phyloP scores from a whole-genome alignment of 2,888 invertebrate genomes.

The Lissocephala sabroskyi region DNA sequence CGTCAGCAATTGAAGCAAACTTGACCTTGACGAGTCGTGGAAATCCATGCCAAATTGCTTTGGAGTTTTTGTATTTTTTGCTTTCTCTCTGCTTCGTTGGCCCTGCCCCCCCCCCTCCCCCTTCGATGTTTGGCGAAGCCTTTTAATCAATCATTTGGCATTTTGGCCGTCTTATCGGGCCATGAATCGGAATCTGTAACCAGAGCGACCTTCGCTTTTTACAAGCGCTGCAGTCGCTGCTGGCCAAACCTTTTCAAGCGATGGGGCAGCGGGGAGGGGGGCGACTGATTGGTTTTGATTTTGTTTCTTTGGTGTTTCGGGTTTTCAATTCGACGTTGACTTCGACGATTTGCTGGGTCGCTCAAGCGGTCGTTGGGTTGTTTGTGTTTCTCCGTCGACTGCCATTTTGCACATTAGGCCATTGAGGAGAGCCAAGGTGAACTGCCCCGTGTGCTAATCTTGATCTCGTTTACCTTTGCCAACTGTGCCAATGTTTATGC shows the following conservation, averaged over 20 bases:
- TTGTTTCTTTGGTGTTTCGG: conserved; percentile 36
- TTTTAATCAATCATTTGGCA: conserved; percentile 3
- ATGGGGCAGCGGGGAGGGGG: too few species aligned
- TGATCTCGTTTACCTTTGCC: conserved; percentile 57
- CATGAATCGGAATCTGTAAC: conserved; percentile 9
- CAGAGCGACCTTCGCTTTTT: conserved; percentile 28
- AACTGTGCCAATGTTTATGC: conserved; percentile 6
- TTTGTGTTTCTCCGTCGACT: too few species aligned
- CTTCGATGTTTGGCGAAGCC: neutral
- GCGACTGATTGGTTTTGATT: too few species aligned
- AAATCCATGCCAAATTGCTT: too few species aligned
- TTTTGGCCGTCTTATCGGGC: conserved; percentile 1
- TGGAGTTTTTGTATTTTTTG: too few species aligned
- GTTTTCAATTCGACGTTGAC: too few species aligned
- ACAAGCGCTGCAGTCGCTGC: conserved; percentile 35
- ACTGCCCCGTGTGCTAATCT: conserved; percentile 52
- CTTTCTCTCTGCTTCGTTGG: too few species aligned
- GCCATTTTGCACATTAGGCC: conserved; percentile 63
- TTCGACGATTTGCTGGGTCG: too few species aligned
- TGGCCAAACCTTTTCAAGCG: conserved; percentile 1
- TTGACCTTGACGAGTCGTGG: too few species aligned
- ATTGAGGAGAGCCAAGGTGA: conserved; percentile 62
- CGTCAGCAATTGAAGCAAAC: too few species aligned
- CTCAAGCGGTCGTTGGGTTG: too few species aligned
- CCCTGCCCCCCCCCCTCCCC: too few species aligned